Evolutionary conservation across 2,113 vertebrate genomes (phyloP), one percentile per base, ranked within the genome.

Genomic region (Chascanopsetta lugubris): DNA sequence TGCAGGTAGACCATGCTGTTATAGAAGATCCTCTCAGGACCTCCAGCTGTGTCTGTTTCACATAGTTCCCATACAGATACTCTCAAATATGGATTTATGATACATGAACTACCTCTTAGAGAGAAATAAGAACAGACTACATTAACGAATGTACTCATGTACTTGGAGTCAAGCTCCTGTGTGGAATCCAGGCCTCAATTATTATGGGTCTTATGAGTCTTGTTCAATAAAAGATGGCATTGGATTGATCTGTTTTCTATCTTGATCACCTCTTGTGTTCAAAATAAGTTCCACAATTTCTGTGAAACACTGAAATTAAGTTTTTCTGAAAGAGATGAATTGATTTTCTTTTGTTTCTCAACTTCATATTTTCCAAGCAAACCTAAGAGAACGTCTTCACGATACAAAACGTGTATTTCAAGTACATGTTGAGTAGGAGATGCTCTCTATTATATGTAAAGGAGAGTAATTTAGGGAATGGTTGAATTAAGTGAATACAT

Each of bases 51-150:
- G 61, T 79, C 47, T 6, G 1, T 27, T 59, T 83, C 42, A 57
- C 46, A 21, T 53, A 61, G 59, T 79, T 38, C 59, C 40, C 12
- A 21, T 66, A n/a, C 40, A 12, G 42, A 25, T 18, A 2, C 24
- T 57, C 48, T 50, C 54, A 21, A 2, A 29, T 63, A 58, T 83
- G 64, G 75, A 75, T 84, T 65, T 53, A 8, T 38, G 45, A 61
- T 78, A 75, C 49, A 51, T 5, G 47, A 83, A 24, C 2, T 2
- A 20, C 51, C 55, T 46, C 2, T 53, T 56, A 45, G 56, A 57
- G 71, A 65, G 27, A 21, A 25, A 5, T 3, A 22, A 11, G 30
- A 25, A 64, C 8, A 64, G 8, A 76, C 66, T 42, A 63, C 50
- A 49, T 21, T 0, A 13, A 53, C 18, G 40, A 27, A 71, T n/a